Evolutionary conservation across 1,140 invertebrate species (phyloP).

Genomic region (Gonatopus flavifemur): DNA sequence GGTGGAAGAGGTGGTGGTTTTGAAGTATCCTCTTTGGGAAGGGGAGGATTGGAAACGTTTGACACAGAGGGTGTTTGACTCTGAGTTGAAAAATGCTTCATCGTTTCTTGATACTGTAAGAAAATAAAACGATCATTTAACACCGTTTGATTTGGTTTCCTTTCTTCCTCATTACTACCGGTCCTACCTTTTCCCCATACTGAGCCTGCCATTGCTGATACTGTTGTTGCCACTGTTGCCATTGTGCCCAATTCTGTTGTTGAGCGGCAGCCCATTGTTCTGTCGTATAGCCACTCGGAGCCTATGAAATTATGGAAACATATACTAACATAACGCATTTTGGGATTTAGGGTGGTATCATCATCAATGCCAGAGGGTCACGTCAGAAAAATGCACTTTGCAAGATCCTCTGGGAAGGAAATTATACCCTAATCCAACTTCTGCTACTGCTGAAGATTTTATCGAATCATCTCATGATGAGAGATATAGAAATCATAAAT

Average conservation of each 20-base stretch:
- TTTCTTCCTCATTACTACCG: background rate
- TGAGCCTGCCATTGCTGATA: constrained; percentile 82
- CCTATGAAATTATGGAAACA: constrained; percentile 38
- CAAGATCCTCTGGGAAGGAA: no score
- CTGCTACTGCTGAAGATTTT: no score
- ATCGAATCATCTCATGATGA: no score
- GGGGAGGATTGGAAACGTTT: no score
- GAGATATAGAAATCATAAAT: constrained; percentile 10
- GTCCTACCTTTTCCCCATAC: constrained; percentile 79
- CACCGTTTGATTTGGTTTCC: constrained; percentile 1
- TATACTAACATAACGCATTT: no score
- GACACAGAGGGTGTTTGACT: constrained; percentile 48
- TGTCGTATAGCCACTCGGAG: constrained; percentile 65
- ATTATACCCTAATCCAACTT: no score
- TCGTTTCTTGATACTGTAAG: constrained; percentile 64
- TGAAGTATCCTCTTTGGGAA: constrained; percentile 47
- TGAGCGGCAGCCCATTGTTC: constrained; percentile 72
- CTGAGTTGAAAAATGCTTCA: constrained; percentile 59
- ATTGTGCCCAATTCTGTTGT: constrained; percentile 81
- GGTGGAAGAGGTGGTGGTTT: constrained; percentile 52
- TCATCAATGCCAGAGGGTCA: no score
- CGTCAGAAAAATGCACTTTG: no score
- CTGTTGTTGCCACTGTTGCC: constrained; percentile 82
- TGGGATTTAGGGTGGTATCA: no score
- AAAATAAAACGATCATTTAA: constrained; percentile 28